Base-by-base conservation (phyloP, 2,888 invertebrate species). In the Phyllotreta striolata region DNA sequence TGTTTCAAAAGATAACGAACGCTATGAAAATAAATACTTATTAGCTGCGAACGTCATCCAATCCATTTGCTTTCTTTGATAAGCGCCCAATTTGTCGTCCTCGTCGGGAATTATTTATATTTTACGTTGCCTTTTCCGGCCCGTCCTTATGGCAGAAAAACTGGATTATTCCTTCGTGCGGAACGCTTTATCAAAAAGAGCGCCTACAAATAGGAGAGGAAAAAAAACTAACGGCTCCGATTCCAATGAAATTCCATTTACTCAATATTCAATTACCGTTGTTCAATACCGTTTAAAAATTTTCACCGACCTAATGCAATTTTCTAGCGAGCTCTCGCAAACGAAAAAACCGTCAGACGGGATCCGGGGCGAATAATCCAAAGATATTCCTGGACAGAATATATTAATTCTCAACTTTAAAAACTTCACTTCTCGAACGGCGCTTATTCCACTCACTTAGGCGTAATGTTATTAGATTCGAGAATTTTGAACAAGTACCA, bases 381-480 rank as follows among this genome's bases (percentile, higher is more conserved):
- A 54, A 57, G 65, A 54, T 63, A 67, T 67, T 67, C 56, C 54
- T 64, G 66, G 62, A 62, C 66, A 41, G 64, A 66, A 68, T 68
- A 66, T 68, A 68, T 68, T 68, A 68, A 68, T 66, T 66, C 62
- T 37, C 37, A 63, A 64, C 60, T 66, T 43, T 24, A 24, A 54
- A 62, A 63, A 66, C 51, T 64, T 65, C 63, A 55, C 57, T 55
- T 54, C 63, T 58, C 57, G 54, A 57, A 43, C 57, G 55, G 38
- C 66, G 58, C 57, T 62, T 62, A 62, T 66, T 66, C 68, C 66
- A 64, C 66, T 66, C 66, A 66, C 64, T 66, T 68, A 63, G 68
- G 63, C 66, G 56, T 66, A 66, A 66, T 66, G 63, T 65, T 66
- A 69, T 69, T 69, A 69, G 66, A 69, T 69, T 69, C 66, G 65